Evolutionary conservation across 2,888 invertebrate genomes (phyloP), one percentile per base, ranked within the genome.

Genomic region (Caenorhabditis sinica): DNA sequence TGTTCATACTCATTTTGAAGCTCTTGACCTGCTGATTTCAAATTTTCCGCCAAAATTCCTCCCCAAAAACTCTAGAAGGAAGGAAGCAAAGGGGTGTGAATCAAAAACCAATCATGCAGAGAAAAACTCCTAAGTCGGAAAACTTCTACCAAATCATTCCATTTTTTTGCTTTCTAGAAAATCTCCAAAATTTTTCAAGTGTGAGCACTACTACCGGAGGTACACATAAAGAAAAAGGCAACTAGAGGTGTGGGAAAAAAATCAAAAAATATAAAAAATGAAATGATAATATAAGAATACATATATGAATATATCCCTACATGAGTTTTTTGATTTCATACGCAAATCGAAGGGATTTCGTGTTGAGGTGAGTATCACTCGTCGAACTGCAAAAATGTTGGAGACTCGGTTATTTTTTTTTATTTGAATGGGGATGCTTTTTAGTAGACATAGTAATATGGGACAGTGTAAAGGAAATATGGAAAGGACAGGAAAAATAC

Each of bases 301-400:
- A 40, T 40, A 40, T 40, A 40, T 40, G n/a, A n/a, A n/a, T n/a
- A n/a, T 8, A 15, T 20, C 25, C 69, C 69, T 97, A 97, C 97
- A 97, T 97, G 95, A 97, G 96, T 95, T 97, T 97, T 96, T 97
- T 97, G 95, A 97, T 97, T 96, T 97, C 97, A 95, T 97, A 97
- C 95, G 97, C 97, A 95, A 97, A 96, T 95, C 97, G 97, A 95
- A 88, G 83, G n/a, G 87, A 86, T 87, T 87, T 88, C 69, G 88
- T 82, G 77, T 85, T 87, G 79, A 89, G 84, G 79, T 89, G 88
- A 79, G 85, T 88, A 87, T 89, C 89, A 83, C 86, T 86, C 45
- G 87, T 85, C 79, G 89, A 89, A 83, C 89, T 89, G 88, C 85
- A 89, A 88, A 28, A 71, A 36, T 43, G n/a, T 45, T 25, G 28